These are phyloP conservation scores for Abrostola triplasia DNA, from an alignment of 2,888 invertebrate genomes.

Conservation along the genomic window DNA sequence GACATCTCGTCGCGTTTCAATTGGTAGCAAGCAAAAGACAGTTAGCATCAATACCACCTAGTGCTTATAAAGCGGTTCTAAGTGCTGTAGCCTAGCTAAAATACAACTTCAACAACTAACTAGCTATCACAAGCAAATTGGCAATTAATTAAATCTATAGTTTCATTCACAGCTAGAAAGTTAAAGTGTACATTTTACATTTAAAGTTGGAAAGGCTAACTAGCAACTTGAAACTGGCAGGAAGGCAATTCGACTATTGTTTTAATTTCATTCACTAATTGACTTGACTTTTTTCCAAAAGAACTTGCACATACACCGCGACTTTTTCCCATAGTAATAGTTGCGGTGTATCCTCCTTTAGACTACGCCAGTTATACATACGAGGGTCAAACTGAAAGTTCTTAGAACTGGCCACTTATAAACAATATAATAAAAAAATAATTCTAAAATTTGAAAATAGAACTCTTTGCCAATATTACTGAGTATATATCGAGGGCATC, in stretches of 20 bases:
- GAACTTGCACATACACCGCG: too few relatives aligned
- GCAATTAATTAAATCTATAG: slow-evolving; percentile 44
- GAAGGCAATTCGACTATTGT: not conserved
- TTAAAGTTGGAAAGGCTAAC: slow-evolving; percentile 33
- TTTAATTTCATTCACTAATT: too few relatives aligned
- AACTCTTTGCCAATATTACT: too few relatives aligned
- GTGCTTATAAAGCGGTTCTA: slow-evolving; percentile 11
- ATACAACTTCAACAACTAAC: slow-evolving; percentile 11
- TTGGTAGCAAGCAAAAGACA: not conserved
- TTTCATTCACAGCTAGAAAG: slow-evolving; percentile 37
- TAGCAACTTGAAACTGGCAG: not conserved
- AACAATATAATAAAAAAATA: too few relatives aligned
- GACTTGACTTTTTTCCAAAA: too few relatives aligned
- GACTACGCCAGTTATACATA: slow-evolving; percentile 46
- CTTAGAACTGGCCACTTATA: too few relatives aligned
- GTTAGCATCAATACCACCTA: not conserved
- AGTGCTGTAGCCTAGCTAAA: slow-evolving; percentile 13
- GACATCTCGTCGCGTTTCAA: not conserved
- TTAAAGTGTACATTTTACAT: slow-evolving; percentile 39
- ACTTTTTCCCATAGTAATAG: too few relatives aligned
- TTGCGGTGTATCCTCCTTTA: slow-evolving; percentile 5
- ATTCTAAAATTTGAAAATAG: too few relatives aligned
- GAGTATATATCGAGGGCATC: too few relatives aligned
- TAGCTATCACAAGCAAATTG: slow-evolving; percentile 20
- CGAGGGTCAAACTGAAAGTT: too few relatives aligned